A percentile compares a stretch with the other conserved stretches of the same genome.
Conservation (phyloP, 2,113 vertebrate species). For the Electrona antarctica region DNA sequence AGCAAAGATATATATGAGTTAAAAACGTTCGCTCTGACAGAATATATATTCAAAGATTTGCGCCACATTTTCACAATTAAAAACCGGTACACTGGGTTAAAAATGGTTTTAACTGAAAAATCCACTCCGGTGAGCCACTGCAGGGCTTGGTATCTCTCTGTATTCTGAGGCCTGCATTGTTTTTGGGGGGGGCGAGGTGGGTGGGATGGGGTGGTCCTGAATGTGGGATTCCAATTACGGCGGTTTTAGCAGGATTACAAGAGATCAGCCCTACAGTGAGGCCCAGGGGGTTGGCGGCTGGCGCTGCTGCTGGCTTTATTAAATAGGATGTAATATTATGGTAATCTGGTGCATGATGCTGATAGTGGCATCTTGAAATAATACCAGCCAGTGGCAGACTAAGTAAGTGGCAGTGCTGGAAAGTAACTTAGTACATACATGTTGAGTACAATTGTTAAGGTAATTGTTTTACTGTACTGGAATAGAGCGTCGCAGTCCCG, state of each 20-base stretch:
- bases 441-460: neutral
- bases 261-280: constrained; percentile 60
- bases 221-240: constrained; percentile 54
- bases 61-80: too few species aligned
- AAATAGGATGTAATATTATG: constrained; percentile 61
- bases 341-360: constrained; percentile 61
- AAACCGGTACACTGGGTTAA: too few species aligned
- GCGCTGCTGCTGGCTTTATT: constrained; percentile 35
- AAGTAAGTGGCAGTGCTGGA: constrained; percentile 44
- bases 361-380: constrained; percentile 25
- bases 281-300: constrained; percentile 46
- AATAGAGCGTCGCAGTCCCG: too few species aligned
- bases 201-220: neutral
- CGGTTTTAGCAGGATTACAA: constrained; percentile 76
- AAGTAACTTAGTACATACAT: constrained; percentile 37
- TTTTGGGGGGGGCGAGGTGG: constrained; percentile 4
- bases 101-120: too few species aligned
- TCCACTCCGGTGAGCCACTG: too few species aligned
- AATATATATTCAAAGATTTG: too few species aligned
- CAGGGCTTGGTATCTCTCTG: too few species aligned
- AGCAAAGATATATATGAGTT: too few species aligned
- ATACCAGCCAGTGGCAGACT: too few species aligned
- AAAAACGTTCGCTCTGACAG: too few species aligned
- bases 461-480: too few species aligned
- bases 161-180: neutral